Evolutionary conservation across 2,797 vertebrate species (phyloP).

Genomic region (Phrynocephalus guinanensis): DNA sequence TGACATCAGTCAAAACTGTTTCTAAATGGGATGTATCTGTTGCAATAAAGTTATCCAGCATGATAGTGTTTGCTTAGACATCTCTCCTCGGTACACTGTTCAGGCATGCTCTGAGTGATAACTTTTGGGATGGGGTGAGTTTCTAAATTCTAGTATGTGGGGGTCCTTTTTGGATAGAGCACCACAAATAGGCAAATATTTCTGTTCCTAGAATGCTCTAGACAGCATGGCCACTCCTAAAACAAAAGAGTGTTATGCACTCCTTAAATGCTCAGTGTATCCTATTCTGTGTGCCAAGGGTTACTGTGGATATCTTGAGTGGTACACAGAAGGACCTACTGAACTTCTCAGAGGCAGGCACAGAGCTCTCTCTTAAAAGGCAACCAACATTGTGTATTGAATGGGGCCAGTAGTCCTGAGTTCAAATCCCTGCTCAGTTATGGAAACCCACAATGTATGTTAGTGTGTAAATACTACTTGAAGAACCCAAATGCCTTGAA

Average conservation of each 20-base stretch:
- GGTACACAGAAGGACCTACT: neutral
- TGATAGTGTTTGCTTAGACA: slow-evolving; percentile 22
- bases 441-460: too few species aligned
- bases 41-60: neutral
- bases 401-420: too few species aligned
- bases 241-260: too few species aligned
- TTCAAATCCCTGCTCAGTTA: too few species aligned
- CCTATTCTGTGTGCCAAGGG: neutral
- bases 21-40: neutral
- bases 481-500: too few species aligned
- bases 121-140: neutral
- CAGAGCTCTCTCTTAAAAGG: neutral
- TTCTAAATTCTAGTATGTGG: neutral
- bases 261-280: neutral
- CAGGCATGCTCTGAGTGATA: neutral
- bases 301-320: neutral
- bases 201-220: too few species aligned
- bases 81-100: neutral
- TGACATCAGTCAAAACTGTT: neutral
- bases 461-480: too few species aligned
- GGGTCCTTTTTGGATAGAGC: neutral
- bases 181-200: too few species aligned
- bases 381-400: too few species aligned
- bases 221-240: neutral
- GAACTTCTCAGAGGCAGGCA: neutral